Evolutionary conservation across 2,888 invertebrate genomes (phyloP).

Genomic region (Strigamia maritima): DNA sequence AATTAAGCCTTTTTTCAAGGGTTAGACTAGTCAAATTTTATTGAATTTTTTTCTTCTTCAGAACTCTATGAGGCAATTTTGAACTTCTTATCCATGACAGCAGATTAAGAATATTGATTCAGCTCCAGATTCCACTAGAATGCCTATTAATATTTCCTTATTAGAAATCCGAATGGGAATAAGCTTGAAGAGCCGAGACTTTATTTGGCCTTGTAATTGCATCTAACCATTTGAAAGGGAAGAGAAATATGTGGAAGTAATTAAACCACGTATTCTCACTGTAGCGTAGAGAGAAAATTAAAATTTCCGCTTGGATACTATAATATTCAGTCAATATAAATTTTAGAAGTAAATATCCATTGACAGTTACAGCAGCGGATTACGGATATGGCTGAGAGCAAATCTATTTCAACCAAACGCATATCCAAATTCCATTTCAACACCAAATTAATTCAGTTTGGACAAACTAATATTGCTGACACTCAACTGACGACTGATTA

Average conservation of each 20-base stretch:
- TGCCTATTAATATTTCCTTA: slow-evolving; percentile 30
- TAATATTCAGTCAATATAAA: background rate
- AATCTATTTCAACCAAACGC: background rate
- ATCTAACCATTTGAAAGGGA: background rate
- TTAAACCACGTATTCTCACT: background rate
- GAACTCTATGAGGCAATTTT: slow-evolving; percentile 3
- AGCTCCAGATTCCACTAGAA: background rate
- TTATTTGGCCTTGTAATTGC: slow-evolving; percentile 5
- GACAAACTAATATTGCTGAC: slow-evolving; percentile 5
- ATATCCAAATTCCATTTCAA: slow-evolving; percentile 1
- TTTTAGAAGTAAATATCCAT: background rate
- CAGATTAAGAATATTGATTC: slow-evolving; percentile 28
- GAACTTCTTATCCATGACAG: slow-evolving; percentile 31
- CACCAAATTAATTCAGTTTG: slow-evolving; percentile 24
- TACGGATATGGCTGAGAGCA: background rate
- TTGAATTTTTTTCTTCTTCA: slow-evolving; percentile 18
- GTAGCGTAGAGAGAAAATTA: background rate
- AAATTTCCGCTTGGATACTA: background rate
- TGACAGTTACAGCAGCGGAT: slow-evolving; percentile 12
- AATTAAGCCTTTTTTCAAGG: background rate
- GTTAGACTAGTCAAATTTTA: background rate
- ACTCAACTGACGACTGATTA: slow-evolving; percentile 25
- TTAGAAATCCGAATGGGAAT: background rate
- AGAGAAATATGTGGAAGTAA: background rate
- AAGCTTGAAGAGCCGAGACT: background rate